phyloP scores from a whole-genome alignment of 2,113 vertebrate genomes.

The Mesembrinibis cayennensis region DNA sequence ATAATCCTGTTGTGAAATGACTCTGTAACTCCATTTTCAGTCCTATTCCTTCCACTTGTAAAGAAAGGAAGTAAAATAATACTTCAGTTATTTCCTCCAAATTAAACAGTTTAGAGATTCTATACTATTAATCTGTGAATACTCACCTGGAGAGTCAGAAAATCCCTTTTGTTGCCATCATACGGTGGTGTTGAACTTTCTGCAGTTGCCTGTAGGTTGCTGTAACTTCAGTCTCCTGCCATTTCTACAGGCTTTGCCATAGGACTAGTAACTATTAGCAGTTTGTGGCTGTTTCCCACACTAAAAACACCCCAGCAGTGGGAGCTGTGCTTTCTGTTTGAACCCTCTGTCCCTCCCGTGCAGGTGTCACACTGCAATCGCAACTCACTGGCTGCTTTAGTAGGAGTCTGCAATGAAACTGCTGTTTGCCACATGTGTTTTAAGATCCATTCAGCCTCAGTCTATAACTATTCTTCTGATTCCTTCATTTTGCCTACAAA shows the following conservation, averaged over 20 bases:
- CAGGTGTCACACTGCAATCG: neutral
- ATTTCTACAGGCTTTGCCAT: neutral
- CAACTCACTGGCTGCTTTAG: neutral
- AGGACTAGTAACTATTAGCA: neutral
- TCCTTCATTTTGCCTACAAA: neutral
- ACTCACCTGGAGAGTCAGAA: constrained; percentile 4
- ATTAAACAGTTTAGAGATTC: neutral
- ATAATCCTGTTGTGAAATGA: constrained; percentile 28
- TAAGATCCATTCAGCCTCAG: neutral
- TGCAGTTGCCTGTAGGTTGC: neutral
- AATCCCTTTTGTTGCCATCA: neutral
- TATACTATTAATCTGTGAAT: neutral
- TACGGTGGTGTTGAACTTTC: neutral
- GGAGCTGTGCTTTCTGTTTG: neutral
- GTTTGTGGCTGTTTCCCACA: neutral
- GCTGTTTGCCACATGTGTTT: neutral
- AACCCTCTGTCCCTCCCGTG: neutral
- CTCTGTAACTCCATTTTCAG: neutral
- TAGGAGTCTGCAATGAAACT: neutral
- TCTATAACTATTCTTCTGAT: neutral
- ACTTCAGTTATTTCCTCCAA: constrained; percentile 2
- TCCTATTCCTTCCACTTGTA: neutral
- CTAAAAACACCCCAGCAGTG: neutral
- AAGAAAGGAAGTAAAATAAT: constrained; percentile 8
- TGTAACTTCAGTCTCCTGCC: neutral